These are phyloP conservation scores for Zaprionus capensis DNA, from an alignment of 1,140 invertebrate species.

Conservation along the genomic window DNA sequence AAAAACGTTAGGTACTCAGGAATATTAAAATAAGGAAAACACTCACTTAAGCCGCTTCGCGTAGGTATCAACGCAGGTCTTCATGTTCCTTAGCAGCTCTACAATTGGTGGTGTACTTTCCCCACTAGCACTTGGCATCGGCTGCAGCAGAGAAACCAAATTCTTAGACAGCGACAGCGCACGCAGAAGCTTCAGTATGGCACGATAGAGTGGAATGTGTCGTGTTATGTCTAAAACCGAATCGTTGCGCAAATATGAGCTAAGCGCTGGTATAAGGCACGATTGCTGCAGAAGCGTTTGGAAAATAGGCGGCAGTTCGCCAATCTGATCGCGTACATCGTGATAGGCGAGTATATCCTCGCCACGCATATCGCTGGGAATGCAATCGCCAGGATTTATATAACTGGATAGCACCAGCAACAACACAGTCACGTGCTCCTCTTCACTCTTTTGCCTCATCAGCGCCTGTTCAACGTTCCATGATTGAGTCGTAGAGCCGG, in stretches of 20 bases:
- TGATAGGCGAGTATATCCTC: constrained; percentile 77
- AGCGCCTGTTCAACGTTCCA: constrained; percentile 98
- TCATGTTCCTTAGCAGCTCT: constrained; percentile 93
- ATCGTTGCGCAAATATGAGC: constrained; percentile 96
- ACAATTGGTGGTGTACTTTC: constrained; percentile 86
- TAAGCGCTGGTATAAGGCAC: constrained; percentile 93
- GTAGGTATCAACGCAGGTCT: constrained; percentile 95
- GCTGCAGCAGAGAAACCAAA: constrained; percentile 88
- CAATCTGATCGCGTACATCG: constrained; percentile 80
- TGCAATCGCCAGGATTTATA: constrained; percentile 91
- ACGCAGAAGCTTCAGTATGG: constrained; percentile 92
- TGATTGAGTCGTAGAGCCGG: constrained; percentile 96
- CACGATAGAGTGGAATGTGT: constrained; percentile 95
- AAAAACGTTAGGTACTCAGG: no score
- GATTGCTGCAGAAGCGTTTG: constrained; percentile 91
- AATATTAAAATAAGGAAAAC: background rate
- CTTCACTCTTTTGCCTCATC: constrained; percentile 94
- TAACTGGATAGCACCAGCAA: constrained; percentile 93
- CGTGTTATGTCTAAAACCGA: constrained; percentile 98
- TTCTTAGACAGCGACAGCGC: constrained; percentile 90
- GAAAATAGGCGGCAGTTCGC: constrained; percentile 88
- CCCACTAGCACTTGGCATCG: constrained; percentile 82
- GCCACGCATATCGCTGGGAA: constrained; percentile 85
- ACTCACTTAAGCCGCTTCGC: constrained; percentile 91
- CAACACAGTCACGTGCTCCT: constrained; percentile 95